These are phyloP conservation scores for Danaus melanippus DNA, from an alignment of 1,140 invertebrate species.

Conservation along the genomic window DNA sequence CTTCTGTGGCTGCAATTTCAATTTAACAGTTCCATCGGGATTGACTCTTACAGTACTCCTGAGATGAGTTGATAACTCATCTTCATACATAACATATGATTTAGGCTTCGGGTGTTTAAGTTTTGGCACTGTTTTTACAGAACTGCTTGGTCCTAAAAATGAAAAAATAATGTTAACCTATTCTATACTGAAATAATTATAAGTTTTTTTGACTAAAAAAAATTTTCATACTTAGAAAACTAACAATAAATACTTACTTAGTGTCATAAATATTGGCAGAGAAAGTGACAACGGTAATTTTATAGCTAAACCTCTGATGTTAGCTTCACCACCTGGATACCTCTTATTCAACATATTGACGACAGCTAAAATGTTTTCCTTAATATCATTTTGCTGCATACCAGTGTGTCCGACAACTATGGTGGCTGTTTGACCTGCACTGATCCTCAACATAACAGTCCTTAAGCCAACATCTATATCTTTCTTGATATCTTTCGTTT, in stretches of 20 bases:
- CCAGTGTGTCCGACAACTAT: slow-evolving; percentile 73
- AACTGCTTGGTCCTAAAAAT: slow-evolving; percentile 45
- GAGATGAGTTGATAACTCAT: slow-evolving; percentile 73
- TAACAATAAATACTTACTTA: slow-evolving; percentile 72
- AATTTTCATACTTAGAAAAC: neutral
- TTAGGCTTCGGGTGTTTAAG: slow-evolving; percentile 69
- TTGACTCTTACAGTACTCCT: slow-evolving; percentile 66
- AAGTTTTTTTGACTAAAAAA: no score
- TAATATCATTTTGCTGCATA: slow-evolving; percentile 70
- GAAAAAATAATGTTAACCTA: slow-evolving; percentile 12
- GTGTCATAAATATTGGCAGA: slow-evolving; percentile 75
- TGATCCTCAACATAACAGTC: slow-evolving; percentile 73
- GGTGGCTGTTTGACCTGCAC: slow-evolving; percentile 71
- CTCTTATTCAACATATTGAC: slow-evolving; percentile 66
- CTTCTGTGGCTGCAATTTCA: slow-evolving; percentile 31
- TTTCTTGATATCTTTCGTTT: slow-evolving; percentile 72
- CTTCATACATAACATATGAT: slow-evolving; percentile 67
- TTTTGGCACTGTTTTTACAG: slow-evolving; percentile 35
- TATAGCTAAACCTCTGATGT: slow-evolving; percentile 74
- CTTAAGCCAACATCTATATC: slow-evolving; percentile 73
- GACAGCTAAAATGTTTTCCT: slow-evolving; percentile 73
- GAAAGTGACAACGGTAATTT: slow-evolving; percentile 71
- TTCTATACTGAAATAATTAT: no score
- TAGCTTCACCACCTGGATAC: slow-evolving; percentile 77
- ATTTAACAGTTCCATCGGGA: slow-evolving; percentile 71